phyloP scores from a whole-genome alignment of 1,140 invertebrate genomes.

The Linepithema humile region DNA sequence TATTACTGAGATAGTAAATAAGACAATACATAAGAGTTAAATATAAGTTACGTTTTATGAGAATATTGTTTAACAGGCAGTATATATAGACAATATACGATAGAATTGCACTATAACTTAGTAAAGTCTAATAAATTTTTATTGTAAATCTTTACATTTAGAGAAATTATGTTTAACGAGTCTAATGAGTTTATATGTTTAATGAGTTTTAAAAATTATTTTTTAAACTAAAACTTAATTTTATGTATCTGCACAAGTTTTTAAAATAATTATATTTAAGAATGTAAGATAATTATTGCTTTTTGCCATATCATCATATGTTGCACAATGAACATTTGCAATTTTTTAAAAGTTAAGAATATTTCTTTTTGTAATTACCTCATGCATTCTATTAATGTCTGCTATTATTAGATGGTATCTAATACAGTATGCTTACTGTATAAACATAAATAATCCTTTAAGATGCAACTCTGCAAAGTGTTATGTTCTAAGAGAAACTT shows the following conservation, averaged over 20 bases:
- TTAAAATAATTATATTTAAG: constrained; percentile 32
- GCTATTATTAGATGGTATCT: constrained; percentile 21
- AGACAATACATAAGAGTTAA: constrained; percentile 68
- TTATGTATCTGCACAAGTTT: background rate
- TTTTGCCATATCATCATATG: background rate
- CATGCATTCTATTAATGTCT: constrained; percentile 28
- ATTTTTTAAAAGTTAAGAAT: background rate
- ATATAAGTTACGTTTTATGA: constrained; percentile 41
- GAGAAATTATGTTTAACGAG: background rate
- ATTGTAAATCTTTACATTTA: constrained; percentile 48
- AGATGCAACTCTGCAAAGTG: constrained; percentile 14
- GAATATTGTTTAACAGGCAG: constrained; percentile 26
- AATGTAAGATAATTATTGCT: constrained; percentile 18
- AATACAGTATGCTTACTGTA: constrained; percentile 48
- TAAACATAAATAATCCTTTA: constrained; percentile 34
- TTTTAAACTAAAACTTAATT: constrained; percentile 38
- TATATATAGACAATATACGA: constrained; percentile 25
- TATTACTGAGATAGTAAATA: constrained; percentile 64
- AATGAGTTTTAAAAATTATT: too few relatives aligned
- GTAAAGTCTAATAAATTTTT: constrained; percentile 37
- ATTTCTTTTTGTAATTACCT: background rate
- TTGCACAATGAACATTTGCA: background rate
- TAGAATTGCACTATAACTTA: constrained; percentile 27
- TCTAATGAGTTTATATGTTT: constrained; percentile 15
- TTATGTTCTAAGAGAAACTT: constrained; percentile 60